Evolutionary conservation across 1,140 invertebrate species (phyloP).

Genomic region (Drosophila pseudoobscura): DNA sequence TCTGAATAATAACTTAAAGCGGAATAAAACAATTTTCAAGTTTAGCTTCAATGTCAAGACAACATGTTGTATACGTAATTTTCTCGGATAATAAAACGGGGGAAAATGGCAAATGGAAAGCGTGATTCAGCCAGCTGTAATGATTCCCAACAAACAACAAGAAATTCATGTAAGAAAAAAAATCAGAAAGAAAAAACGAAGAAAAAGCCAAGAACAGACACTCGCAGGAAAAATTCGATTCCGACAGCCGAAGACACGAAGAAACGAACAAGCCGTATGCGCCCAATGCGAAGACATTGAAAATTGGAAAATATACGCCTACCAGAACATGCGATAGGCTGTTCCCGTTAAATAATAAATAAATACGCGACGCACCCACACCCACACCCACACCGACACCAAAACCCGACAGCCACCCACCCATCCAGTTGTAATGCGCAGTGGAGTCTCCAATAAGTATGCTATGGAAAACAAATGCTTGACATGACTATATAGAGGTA

Average conservation of each 20-base stretch:
- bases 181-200: conserved; percentile 11
- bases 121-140: conserved; percentile 47
- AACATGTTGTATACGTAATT: no score
- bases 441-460: conserved; percentile 21
- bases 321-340: conserved; percentile 60
- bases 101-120: conserved; percentile 38
- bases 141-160: conserved; percentile 25
- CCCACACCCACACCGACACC: conserved; percentile 4
- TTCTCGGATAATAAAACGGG: no score
- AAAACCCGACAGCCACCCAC: not conserved
- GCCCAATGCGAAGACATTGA: conserved; percentile 63
- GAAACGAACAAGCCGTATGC: conserved; percentile 17
- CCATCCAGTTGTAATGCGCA: conserved; percentile 22
- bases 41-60: no score
- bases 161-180: conserved; percentile 23
- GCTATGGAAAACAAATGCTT: conserved; percentile 28
- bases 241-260: conserved; percentile 38
- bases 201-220: conserved; percentile 3
- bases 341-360: conserved; percentile 64
- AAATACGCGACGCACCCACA: conserved; percentile 37
- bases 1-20: no score
- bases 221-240: no score
- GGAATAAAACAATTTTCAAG: no score
- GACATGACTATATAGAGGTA: conserved; percentile 1
- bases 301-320: conserved; percentile 52